Base-by-base conservation (phyloP, 2,888 invertebrate species). In the Rotaria sp. region DNA sequence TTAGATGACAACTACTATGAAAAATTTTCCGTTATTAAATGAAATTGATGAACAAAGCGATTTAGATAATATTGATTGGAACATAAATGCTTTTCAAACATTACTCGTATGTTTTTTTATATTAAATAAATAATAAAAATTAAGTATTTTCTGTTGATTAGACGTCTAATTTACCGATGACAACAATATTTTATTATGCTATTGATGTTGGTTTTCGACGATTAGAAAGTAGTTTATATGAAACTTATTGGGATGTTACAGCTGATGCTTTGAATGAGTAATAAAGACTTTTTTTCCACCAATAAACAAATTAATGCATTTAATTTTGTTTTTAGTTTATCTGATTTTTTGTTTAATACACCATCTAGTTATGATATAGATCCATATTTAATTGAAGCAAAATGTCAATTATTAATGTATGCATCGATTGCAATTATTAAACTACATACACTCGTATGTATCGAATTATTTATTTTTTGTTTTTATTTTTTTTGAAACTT, bases 401-500 rank as follows among this genome's bases (percentile, higher is more conserved):
- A 80, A 80, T 80, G 80, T 80, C 80, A 80, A 45, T n/a, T 80
- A n/a, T 24, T 80, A n/a, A 26, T 80, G 26, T 80, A 80, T 80
- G 41, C 80, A 15, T 41, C 80, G 24, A 80, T 80, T 26, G 80
- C 80, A 13, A 80, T 45, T 15, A 80, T 80, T 5, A 80, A 80
- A 80, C 26, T 80, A 45, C 1, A 80, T 80, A 45, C 45, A n/a
- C 45, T 41, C n/a, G 80, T 80, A 45, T 11, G 26, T 26, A 11
- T 67, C n/a, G 10, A 59, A n/a, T 13, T 11, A n/a, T 15, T 30
- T 55, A 21, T 59, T 59, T 15, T 11, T 30, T 30, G 10, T 67
- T 21, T 15, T 35, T n/a, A 1, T 59, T 18, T 7, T n/a, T 15
- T 59, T 59, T 13, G 4, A 4, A n/a, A 11, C 3, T 67, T 24